Evolutionary conservation across 2,113 vertebrate species (phyloP), one percentile per base, ranked within the genome.

Genomic region (Syrmaticus mikado): DNA sequence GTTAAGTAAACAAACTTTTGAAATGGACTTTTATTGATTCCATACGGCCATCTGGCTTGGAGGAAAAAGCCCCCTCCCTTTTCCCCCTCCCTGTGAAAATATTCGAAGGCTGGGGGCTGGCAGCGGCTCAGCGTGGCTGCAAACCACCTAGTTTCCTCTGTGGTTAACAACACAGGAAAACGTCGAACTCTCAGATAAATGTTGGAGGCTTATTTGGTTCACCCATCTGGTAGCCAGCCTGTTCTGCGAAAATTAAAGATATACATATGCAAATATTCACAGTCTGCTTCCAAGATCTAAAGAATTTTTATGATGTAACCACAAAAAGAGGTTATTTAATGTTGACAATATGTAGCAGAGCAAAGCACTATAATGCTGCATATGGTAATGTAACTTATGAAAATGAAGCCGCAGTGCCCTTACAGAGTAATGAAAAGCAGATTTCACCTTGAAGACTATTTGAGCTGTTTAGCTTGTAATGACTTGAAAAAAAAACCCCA

Each of bases 151-250:
- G 88, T 94, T 98, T 95, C 97, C 96, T 91, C 67, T 75, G 71
- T 77, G 85, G 93, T 77, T 92, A 53, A 81, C 87, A 82, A 92
- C 73, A 58, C 93, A 53, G 95, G 96, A 53, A 75, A 83, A 81
- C 78, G 82, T 50, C 88, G 72, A 84, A 89, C 86, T 91, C 52
- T 85, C 75, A 92, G 93, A 83, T 87, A 82, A 97, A 97, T 11
- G 92, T 97, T 92, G 94, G 96, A 96, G 94, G 93, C 91, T 94
- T 84, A 87, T 93, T 87, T 84, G 96, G 82, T 94, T 95, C 84
- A 60, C 94, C 97, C 98, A 98, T 98, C 97, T 98, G 98, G 97
- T 94, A 46, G 79, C 77, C 97, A 97, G 97, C 96, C 97, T 98
- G 97, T 96, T 93, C 97, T 68, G 98, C 9, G 95, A 97, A 97